Evolutionary conservation across 30 jellyfish, hydroid and myxozoan species (phyloP), one percentile per base, ranked within the genome.

Genomic region (Turritopsis dohrnii): DNA sequence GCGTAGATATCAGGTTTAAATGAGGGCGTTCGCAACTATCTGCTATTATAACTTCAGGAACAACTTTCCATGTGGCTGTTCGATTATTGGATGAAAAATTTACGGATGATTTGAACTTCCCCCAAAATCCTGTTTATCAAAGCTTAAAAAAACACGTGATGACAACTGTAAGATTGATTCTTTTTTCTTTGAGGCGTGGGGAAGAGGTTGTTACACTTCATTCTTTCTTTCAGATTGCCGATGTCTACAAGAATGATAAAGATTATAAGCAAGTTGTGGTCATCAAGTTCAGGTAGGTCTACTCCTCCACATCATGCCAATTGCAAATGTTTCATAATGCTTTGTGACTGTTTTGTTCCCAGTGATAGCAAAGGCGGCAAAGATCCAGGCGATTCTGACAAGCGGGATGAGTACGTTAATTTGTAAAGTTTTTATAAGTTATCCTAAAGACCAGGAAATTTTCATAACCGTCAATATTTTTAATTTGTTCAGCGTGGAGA

Each of bases 31-130:
- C 8, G 9, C 30, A 1, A 23, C 18, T 24, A 19, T 66, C 18
- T 76, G 21, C 22, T 77, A 31, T 66, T 66, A 7, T 31, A n/a
- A n/a, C n/a, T n/a, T 60, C 76, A 90, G 97, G 88, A 18, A 86
- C 96, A 25, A 86, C 97, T 29, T 91, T 86, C 90, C 96, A 86
- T 69, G 94, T 91, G 54, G 97, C 96, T 1, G 24, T 91, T 29
- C 77, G 96, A 81, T 76, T 83, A 82, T 24, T 54, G 60, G 91
- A 60, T 1, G 97, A 86, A 31, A 84, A 87, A 41, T 91, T 79
- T 89, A 73, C 88, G 19, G 97, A 91, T 66, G 97, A 91, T 69
- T 83, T 91, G 16, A 87, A 27, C 25, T 85, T 85, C 31, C 71
- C 92, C 1, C 89, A 72, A 74, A 90, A 87, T 52, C 97, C 97